Conservation (phyloP, 2,113 vertebrate species). For the Balaeniceps rex region DNA sequence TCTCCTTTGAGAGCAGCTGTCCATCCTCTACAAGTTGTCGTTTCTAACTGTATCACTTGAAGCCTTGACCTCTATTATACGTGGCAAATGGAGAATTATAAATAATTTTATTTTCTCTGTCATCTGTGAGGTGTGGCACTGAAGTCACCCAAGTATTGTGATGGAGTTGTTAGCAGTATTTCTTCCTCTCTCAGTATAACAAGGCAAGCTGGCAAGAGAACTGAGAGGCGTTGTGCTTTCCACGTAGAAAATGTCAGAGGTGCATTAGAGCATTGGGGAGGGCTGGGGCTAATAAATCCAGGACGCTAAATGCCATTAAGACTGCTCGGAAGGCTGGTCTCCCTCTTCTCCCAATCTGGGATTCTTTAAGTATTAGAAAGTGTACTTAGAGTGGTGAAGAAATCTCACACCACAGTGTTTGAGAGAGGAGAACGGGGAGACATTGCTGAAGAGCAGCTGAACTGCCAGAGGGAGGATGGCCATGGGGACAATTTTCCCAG, state of each 20-base stretch:
- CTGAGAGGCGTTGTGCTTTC: neutral
- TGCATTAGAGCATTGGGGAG: neutral
- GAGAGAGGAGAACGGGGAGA: neutral
- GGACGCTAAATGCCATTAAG: neutral
- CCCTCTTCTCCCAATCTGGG: neutral
- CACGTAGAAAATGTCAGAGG: neutral
- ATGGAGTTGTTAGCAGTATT: neutral
- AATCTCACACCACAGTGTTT: neutral
- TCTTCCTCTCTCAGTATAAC: neutral
- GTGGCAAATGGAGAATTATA: neutral
- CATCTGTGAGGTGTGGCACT: neutral
- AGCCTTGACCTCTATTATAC: neutral
- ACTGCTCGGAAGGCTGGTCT: neutral
- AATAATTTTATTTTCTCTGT: neutral
- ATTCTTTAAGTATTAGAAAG: neutral
- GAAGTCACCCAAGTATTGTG: neutral
- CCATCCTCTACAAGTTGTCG: neutral
- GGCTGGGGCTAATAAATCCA: neutral
- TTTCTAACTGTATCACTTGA: neutral
- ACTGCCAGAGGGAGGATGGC: neutral
- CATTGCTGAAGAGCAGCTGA: neutral
- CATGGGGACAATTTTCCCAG: neutral
- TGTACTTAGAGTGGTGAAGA: neutral
- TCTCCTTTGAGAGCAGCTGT: neutral
- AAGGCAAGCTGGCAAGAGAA: neutral